Evolutionary conservation across 2,888 invertebrate species (phyloP), one percentile per base, ranked within the genome.

Genomic region (Agrochola lychnidis): DNA sequence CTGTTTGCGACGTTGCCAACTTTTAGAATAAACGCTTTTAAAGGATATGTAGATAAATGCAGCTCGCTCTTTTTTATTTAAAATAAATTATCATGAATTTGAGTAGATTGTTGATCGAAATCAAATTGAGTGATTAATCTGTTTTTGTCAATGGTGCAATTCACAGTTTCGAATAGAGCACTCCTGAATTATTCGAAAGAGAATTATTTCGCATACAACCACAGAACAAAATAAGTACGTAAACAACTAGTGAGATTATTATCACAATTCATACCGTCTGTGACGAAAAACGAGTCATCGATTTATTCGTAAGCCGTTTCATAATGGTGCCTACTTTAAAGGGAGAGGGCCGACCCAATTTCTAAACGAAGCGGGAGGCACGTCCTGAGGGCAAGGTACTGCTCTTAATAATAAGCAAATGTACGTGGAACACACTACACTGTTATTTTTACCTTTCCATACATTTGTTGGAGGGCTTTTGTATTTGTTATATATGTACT

Each of bases 291-390:
- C 76, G 72, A 89, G 79, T 85, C 89, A 91, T 91, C 90, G 92
- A 92, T 91, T 91, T 89, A 89, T 91, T 89, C 87, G 87, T 90
- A 90, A 89, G 89, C 91, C 89, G 90, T 90, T 91, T 88, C 90
- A 89, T 91, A 91, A 92, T 91, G 87, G 90, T 89, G 87, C 90
- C 90, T 90, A 89, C 89, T 90, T 82, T 88, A 81, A 81, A 89
- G 87, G 90, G 85, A 87, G 90, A 91, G 92, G 88, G 90, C 90
- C 91, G 94, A 94, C 95, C 94, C 92, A 94, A 93, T 95, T 94
- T 93, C 90, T 83, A 89, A 93, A 92, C 91, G 91, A 89, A 89
- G 91, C 90, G 86, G 86, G 87, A 93, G 91, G 94, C 95, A 95
- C 95, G 95, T 95, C 94, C 92, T 93, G 85, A 82, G 90, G 90